A percentile compares a stretch with the other conserved stretches of the same genome.
Conservation (phyloP, 2,888 invertebrate genomes). For the Selenia dentaria region DNA sequence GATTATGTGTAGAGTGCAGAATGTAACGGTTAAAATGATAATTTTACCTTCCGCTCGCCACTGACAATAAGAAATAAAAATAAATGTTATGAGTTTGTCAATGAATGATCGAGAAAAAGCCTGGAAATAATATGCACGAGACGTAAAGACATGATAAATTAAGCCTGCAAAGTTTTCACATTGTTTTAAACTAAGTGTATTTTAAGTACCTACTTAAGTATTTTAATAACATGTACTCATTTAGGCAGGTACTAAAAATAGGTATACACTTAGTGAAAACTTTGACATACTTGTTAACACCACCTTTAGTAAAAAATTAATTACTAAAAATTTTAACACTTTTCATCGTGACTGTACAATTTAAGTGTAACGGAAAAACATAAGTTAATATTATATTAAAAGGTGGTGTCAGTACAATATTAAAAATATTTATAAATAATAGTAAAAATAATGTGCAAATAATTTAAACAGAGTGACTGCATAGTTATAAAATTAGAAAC, state of each 20-base stretch:
- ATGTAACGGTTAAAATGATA: conserved; percentile 38
- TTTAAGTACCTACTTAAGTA: too few relatives aligned
- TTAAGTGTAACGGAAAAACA: neutral
- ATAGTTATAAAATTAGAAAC: conserved; percentile 19
- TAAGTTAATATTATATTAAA: neutral
- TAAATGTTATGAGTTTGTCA: conserved; percentile 46
- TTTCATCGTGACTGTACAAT: conserved; percentile 19
- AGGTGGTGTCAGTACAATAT: conserved; percentile 9
- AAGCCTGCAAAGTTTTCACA: conserved; percentile 4
- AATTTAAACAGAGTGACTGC: conserved; percentile 53
- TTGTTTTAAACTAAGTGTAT: too few relatives aligned
- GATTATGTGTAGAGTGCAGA: conserved; percentile 13
- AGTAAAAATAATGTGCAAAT: conserved; percentile 58
- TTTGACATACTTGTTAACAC: conserved; percentile 11
- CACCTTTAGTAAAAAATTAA: conserved; percentile 6
- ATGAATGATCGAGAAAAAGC: conserved; percentile 62
- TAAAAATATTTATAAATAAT: conserved; percentile 7
- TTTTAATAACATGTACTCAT: too few relatives aligned
- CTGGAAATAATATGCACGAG: conserved; percentile 49
- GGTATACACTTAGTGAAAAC: too few relatives aligned
- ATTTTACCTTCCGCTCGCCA: conserved; percentile 68
- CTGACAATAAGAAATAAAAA: conserved; percentile 62
- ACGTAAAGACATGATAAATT: conserved; percentile 6
- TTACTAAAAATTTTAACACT: conserved; percentile 6
- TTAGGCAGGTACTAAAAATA: too few relatives aligned